Percentiles rank a stretch among this genome's conserved stretches.
phyloP scores from a whole-genome alignment of 2,797 vertebrate genomes.

The Gadopsis marmoratus region DNA sequence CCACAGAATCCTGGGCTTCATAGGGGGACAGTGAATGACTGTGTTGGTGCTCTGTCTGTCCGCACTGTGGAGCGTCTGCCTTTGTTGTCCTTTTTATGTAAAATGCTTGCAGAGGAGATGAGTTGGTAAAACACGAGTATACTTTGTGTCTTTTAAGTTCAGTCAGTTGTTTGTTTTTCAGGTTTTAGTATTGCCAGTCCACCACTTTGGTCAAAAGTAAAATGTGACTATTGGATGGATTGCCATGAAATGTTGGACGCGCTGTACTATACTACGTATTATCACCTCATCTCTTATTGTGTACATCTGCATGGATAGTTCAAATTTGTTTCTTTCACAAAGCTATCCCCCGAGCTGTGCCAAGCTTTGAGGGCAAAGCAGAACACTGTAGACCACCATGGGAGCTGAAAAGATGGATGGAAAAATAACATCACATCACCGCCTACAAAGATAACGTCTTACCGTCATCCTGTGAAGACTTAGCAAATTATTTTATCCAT shows the following conservation, averaged over 20 bases:
- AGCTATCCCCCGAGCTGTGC: neutral
- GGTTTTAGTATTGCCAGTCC: neutral
- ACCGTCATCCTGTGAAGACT: no score
- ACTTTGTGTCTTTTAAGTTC: neutral
- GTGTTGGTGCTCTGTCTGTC: neutral
- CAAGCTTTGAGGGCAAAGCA: neutral
- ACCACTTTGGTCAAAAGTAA: neutral
- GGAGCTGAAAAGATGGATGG: neutral
- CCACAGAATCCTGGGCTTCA: no score
- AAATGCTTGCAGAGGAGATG: neutral
- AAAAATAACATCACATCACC: neutral
- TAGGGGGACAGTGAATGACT: no score
- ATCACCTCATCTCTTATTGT: neutral
- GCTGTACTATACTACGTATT: neutral
- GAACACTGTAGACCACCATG: neutral
- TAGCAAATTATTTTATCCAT: no score
- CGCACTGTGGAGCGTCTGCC: neutral
- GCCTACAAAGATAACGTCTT: no score
- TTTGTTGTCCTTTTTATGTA: neutral
- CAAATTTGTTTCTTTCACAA: neutral
- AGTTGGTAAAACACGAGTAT: neutral
- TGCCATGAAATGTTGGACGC: neutral
- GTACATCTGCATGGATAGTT: neutral
- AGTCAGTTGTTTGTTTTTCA: neutral
- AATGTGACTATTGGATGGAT: neutral